A percentile compares a stretch with the other conserved stretches of the same genome.
These are phyloP conservation scores for Marmota flaviventris DNA, from an alignment of 2,113 vertebrate genomes.

Conservation along the genomic window DNA sequence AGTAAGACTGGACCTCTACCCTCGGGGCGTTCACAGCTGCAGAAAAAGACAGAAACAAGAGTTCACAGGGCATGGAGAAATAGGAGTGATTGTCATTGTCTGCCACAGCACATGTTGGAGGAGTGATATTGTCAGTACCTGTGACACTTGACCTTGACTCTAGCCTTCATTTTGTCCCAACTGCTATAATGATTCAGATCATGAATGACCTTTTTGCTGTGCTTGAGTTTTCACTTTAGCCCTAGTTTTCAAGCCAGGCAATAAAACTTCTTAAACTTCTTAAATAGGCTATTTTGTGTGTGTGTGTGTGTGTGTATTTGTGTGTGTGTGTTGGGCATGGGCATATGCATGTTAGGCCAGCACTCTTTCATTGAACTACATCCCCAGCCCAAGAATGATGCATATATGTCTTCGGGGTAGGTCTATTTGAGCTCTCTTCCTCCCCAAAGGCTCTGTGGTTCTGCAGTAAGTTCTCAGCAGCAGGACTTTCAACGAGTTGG, in stretches of 20 bases:
- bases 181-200: neutral
- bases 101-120: neutral
- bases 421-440: neutral
- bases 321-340: too few relatives aligned
- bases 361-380: neutral
- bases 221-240: neutral
- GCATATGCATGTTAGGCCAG: neutral
- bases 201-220: neutral
- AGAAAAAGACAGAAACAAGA: neutral
- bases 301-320: neutral
- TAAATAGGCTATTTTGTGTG: neutral
- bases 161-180: neutral
- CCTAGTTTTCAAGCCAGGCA: neutral
- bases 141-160: neutral
- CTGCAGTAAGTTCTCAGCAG: neutral
- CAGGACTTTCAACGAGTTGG: neutral
- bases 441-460: neutral
- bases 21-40: neutral
- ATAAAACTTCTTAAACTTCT: neutral
- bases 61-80: too few relatives aligned
- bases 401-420: neutral
- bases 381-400: neutral
- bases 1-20: neutral
- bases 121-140: neutral
- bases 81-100: neutral